Base-by-base conservation (phyloP, 1,140 invertebrate species). In the Pachyrhynchus sulphureomaculatus region DNA sequence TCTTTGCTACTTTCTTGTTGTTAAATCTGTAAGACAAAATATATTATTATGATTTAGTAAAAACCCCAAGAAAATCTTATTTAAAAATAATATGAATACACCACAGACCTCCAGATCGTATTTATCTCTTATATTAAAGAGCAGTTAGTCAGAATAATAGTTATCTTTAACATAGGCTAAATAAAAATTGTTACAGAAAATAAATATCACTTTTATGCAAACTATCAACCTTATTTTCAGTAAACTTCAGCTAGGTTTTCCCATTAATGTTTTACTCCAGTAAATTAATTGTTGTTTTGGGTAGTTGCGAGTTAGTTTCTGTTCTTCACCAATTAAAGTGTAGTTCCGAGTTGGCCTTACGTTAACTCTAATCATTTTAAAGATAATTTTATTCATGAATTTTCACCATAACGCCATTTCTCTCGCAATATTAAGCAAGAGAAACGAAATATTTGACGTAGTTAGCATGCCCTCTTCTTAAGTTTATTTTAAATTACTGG, bases 311-410 rank as follows among this genome's bases (percentile, higher is more conserved):
- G 39, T 24, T 45, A 42, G 53, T 55, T 55, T 55, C 2, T 42
- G 20, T 55, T 55, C 53, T 55, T 55, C 44, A 55, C 53, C 26
- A 55, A 55, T 55, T 44, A 55, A 55, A 55, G 34, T 55, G 53
- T 55, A 55, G 44, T 55, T 55, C 29, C 32, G 29, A 32, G 18
- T 44, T 55, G 24, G 53, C 53, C 39, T 32, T 42, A 33, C 39
- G 53, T 21, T 44, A 37, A 33, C 41, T 55, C 17, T 55, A 55
- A 44, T 42, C 37, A 55, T 55, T 55, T 55, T 55, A 55, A 55
- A 44, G 53, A 44, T 55, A 55, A 55, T 55, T 55, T 55, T 55
- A 55, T 55, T 55, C 53, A 55, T 55, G 39, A 55, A 55, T 55
- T 55, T 55, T 20, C 39, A 5, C 41, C 17, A 32, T 10, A 51